A percentile compares a stretch with the other conserved stretches of the same genome.
phyloP scores from a whole-genome alignment of 2,797 vertebrate species.

The Takifugu rubripes region DNA sequence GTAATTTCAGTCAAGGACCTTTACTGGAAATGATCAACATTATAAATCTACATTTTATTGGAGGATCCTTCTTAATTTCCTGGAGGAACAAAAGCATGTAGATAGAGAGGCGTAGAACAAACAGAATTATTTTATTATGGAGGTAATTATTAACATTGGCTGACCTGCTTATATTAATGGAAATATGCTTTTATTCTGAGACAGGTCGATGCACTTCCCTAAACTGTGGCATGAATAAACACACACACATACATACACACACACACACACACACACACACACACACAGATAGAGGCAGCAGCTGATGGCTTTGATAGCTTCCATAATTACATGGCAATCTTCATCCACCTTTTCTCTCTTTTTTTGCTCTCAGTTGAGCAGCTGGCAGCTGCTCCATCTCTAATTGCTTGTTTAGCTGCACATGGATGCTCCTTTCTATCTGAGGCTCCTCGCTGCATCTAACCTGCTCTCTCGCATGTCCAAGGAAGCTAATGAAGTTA shows the following conservation, averaged over 20 bases:
- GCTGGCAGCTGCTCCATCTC: slow-evolving; percentile 35
- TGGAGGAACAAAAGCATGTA: too few relatives aligned
- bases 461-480: slow-evolving; percentile 47
- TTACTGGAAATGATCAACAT: too few relatives aligned
- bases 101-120: too few relatives aligned
- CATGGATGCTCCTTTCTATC: slow-evolving; percentile 26
- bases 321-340: slow-evolving; percentile 42
- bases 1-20: too few relatives aligned
- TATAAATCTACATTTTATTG: too few relatives aligned
- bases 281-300: slow-evolving; percentile 6
- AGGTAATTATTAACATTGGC: too few relatives aligned
- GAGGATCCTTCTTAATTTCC: too few relatives aligned
- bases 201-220: not conserved
- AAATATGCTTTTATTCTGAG: too few relatives aligned
- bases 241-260: not conserved
- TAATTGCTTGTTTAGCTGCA: slow-evolving; percentile 62
- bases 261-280: slow-evolving; percentile 4
- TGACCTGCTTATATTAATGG: too few relatives aligned
- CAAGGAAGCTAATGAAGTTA: slow-evolving; percentile 24
- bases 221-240: slow-evolving; percentile 6
- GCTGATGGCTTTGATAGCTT: slow-evolving; percentile 14
- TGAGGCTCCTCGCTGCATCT: slow-evolving; percentile 22
- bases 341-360: slow-evolving; percentile 28
- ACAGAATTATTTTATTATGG: too few relatives aligned
- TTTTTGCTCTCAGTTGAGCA: slow-evolving; percentile 21